phyloP scores from a whole-genome alignment of 2,113 vertebrate genomes.

The Callopanchax toddi region DNA sequence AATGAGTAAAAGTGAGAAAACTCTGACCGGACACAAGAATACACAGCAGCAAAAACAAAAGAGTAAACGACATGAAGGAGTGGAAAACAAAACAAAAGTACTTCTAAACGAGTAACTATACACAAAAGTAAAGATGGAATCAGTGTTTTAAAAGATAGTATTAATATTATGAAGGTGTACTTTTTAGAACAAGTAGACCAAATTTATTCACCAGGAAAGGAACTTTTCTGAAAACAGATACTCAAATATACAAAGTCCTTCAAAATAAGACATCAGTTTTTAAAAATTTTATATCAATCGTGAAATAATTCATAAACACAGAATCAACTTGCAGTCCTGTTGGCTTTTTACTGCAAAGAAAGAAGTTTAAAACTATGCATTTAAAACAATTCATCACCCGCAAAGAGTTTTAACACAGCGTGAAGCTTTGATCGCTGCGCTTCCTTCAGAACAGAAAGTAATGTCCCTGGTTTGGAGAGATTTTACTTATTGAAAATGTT shows the following conservation, averaged over 20 bases:
- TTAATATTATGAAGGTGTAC: background rate
- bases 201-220: background rate
- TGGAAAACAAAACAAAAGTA: background rate
- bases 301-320: no score
- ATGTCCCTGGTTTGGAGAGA: background rate
- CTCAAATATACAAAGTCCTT: background rate
- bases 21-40: conserved; percentile 32
- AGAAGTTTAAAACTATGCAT: no score
- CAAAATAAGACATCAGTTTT: background rate
- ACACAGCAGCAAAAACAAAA: conserved; percentile 23
- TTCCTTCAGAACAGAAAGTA: background rate
- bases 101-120: conserved; percentile 1
- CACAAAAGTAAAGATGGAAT: conserved; percentile 1
- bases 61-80: background rate
- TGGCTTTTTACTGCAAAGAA: no score
- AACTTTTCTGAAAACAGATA: no score
- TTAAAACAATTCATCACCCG: no score
- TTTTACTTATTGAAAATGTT: conserved; percentile 4
- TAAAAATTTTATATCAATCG: background rate
- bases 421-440: background rate
- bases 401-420: background rate
- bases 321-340: no score
- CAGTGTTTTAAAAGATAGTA: background rate
- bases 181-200: background rate
- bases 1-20: conserved; percentile 49